Evolutionary conservation across 2,888 invertebrate genomes (phyloP), one percentile per base, ranked within the genome.

Genomic region (Luperina testacea): DNA sequence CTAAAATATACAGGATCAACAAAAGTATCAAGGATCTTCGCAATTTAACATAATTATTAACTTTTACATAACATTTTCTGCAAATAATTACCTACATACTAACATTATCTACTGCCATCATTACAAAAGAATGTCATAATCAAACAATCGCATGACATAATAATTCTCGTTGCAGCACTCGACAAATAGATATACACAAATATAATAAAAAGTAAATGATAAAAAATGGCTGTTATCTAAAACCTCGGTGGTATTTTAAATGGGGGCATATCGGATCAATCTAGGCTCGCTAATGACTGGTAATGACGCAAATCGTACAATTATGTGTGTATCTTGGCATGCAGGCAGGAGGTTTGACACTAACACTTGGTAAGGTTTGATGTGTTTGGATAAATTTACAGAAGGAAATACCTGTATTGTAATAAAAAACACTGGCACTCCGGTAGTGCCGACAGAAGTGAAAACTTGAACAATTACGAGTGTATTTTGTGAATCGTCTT

Each of bases 181-280:
- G 13, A 73, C 61, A 79, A 81, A 75, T n/a, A n/a, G n/a, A n/a
- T n/a, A 78, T 63, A 63, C 63, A 72, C 45, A 64, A 11, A 57
- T 42, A 27, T 42, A 78, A 77, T 59, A 70, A 84, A 79, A 75
- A 81, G 78, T 64, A 69, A 81, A 81, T 83, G 91, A 93, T 91
- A 93, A 94, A 92, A 70, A 79, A 74, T 83, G 78, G 77, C 11
- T 59, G 63, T 89, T 92, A 93, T 92, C 92, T 89, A 85, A 88
- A 88, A 86, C 89, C 86, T 87, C 86, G 88, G 69, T 82, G 79
- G 69, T 93, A 91, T 92, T 91, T 87, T 71, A 81, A 75, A 68
- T 32, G 38, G 9, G 45, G 68, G 63, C 75, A 88, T 90, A 91
- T 91, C 91, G 81, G 74, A 81, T 78, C 82, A 83, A 88, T 88